Conservation (phyloP, 92 coral and sea anemone species). For the Galaxea fascicularis region DNA sequence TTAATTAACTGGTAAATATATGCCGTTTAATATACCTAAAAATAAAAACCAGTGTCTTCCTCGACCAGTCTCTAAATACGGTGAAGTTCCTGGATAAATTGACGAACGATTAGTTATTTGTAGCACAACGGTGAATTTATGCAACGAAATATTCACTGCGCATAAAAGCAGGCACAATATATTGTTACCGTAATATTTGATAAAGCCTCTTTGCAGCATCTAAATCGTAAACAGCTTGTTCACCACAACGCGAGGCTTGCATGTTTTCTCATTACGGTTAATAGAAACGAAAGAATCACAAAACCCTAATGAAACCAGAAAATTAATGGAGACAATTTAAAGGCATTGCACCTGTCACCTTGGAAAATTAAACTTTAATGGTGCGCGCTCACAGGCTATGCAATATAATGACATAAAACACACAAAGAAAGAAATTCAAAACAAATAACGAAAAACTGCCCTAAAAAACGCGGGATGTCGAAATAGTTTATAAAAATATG, state of each 20-base stretch:
- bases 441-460: constrained; percentile 5
- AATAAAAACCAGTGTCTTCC: constrained; percentile 91
- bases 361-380: constrained; percentile 8
- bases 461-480: constrained; percentile 7
- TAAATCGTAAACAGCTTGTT: neutral
- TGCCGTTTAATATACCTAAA: constrained; percentile 66
- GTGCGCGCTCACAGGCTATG: constrained; percentile 10
- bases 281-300: constrained; percentile 2
- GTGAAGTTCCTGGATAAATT: constrained; percentile 69
- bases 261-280: neutral
- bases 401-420: neutral
- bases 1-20: neutral
- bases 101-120: neutral
- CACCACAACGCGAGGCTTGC: neutral
- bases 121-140: neutral
- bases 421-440: neutral
- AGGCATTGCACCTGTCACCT: constrained; percentile 17
- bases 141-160: neutral
- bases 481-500: neutral
- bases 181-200: constrained; percentile 94
- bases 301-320: neutral
- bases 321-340: neutral
- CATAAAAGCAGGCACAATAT: neutral
- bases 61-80: constrained; percentile 78
- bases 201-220: constrained; percentile 69